phyloP scores from a whole-genome alignment of 2,888 invertebrate species.

The Tridacna crocea region DNA sequence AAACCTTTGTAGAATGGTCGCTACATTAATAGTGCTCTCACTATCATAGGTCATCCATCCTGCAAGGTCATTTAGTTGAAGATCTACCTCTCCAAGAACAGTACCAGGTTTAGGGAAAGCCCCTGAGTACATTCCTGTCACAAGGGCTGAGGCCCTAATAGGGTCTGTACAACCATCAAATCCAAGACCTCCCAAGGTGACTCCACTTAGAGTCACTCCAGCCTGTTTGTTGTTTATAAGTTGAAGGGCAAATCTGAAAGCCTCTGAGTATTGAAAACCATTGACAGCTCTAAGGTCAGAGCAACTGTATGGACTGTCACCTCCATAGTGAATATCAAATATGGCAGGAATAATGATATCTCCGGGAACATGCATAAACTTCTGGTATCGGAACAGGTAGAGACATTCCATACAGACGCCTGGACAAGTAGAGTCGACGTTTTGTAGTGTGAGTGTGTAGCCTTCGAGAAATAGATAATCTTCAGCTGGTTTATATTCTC shows the following conservation, averaged over 20 bases:
- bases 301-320: constrained; percentile 74
- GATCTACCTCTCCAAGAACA: constrained; percentile 40
- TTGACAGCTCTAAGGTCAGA: constrained; percentile 67
- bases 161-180: constrained; percentile 79
- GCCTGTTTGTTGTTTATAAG: constrained; percentile 70
- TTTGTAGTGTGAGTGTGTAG: constrained; percentile 31
- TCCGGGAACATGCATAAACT: constrained; percentile 75
- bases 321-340: constrained; percentile 77
- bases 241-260: constrained; percentile 77
- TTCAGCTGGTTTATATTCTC: constrained; percentile 60
- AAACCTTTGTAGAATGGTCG: constrained; percentile 77
- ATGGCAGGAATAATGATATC: constrained; percentile 76
- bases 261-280: constrained; percentile 79
- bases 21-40: constrained; percentile 73
- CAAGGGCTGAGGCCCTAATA: constrained; percentile 70
- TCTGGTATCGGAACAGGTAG: constrained; percentile 74
- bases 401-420: constrained; percentile 76
- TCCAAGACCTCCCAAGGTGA: constrained; percentile 76
- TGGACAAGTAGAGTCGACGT: constrained; percentile 66
- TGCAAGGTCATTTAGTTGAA: constrained; percentile 57
- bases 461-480: constrained; percentile 50
- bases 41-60: constrained; percentile 78
- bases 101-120: constrained; percentile 57
- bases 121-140: constrained; percentile 73
- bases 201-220: constrained; percentile 64